Percentiles rank a stretch among this genome's conserved stretches.
phyloP scores from a whole-genome alignment of 2,797 vertebrate genomes.

The Acanthis flammea region DNA sequence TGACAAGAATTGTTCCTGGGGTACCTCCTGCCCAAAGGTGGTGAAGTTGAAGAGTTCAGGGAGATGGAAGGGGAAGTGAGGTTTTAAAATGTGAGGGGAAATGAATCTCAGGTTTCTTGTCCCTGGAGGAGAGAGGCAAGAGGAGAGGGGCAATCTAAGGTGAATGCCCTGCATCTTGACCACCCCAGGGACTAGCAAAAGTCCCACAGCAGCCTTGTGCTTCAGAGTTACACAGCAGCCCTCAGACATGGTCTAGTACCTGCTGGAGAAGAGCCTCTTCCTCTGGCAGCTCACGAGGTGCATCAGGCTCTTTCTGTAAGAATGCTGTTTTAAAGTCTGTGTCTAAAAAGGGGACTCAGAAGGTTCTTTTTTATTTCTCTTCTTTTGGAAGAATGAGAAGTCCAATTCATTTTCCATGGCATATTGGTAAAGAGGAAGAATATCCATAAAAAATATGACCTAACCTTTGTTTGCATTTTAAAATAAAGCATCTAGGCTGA shows the following conservation, averaged over 20 bases:
- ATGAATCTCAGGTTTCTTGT: neutral
- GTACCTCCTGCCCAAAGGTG: neutral
- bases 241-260: neutral
- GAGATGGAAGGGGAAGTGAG: neutral
- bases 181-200: rapidly evolving
- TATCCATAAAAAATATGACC: neutral
- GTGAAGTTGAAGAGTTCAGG: rapidly evolving
- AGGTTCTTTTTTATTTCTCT: neutral
- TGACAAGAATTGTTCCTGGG: neutral
- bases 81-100: neutral
- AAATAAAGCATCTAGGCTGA: neutral
- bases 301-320: neutral
- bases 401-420: neutral
- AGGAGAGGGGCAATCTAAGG: neutral
- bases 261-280: neutral
- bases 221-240: neutral
- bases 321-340: neutral
- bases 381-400: neutral
- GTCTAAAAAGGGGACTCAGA: neutral
- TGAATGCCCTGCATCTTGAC: neutral
- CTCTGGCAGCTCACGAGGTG: neutral
- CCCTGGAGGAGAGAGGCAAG: neutral
- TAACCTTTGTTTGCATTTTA: neutral
- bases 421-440: neutral
- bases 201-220: neutral